Evolutionary conservation across 2,113 vertebrate species (phyloP).

Genomic region (Sinocyclocheilus maitianheensis): DNA sequence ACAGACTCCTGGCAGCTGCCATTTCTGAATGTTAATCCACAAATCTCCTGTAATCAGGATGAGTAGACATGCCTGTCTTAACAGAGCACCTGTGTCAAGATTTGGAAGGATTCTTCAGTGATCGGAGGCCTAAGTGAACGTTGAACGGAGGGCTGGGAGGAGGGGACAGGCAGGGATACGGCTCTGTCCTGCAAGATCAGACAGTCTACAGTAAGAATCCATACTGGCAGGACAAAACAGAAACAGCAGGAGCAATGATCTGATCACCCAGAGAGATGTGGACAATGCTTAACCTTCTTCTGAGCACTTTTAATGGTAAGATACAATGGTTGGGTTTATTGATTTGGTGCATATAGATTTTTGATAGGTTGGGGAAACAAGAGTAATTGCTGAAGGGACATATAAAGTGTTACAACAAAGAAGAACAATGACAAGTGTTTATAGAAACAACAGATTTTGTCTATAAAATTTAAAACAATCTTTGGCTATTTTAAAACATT

Average conservation of each 20-base stretch:
- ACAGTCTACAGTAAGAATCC: slow-evolving; percentile 46
- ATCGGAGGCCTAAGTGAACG: slow-evolving; percentile 60
- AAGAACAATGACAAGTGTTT: neutral
- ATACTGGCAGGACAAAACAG: slow-evolving; percentile 35
- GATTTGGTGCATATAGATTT: slow-evolving; percentile 11
- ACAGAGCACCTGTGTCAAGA: slow-evolving; percentile 70
- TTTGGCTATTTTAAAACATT: neutral
- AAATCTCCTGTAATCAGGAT: slow-evolving; percentile 80
- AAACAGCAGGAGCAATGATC: slow-evolving; percentile 21
- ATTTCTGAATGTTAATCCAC: slow-evolving; percentile 73
- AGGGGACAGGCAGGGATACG: slow-evolving; percentile 48
- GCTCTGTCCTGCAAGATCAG: slow-evolving; percentile 54
- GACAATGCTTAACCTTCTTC: slow-evolving; percentile 43
- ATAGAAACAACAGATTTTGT: neutral
- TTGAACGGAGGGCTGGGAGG: slow-evolving; percentile 51
- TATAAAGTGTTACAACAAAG: neutral
- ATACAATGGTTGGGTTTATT: neutral
- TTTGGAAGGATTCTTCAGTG: slow-evolving; percentile 57
- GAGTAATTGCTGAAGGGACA: neutral
- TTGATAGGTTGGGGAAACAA: neutral
- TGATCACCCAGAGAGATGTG: slow-evolving; percentile 23
- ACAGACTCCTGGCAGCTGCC: slow-evolving; percentile 52
- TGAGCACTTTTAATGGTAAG: slow-evolving; percentile 64
- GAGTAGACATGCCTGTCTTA: slow-evolving; percentile 72
- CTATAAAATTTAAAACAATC: neutral